Base-by-base conservation (phyloP, 2,113 vertebrate genomes). In the Argyrosomus japonicus region DNA sequence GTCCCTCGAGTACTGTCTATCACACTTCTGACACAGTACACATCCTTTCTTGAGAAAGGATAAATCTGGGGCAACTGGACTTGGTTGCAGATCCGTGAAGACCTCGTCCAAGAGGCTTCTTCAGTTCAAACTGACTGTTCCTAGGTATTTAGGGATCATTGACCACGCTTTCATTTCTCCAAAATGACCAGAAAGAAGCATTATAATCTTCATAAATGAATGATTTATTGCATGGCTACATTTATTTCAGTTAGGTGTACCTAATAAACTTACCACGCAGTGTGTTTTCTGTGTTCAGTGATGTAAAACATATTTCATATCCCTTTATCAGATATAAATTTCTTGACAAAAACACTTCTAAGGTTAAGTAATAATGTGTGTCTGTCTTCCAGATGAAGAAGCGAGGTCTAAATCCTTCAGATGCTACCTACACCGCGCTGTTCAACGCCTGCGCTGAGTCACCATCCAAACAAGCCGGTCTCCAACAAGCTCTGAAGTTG, bases 381-480 rank as follows among this genome's bases (percentile, higher is more conserved):
- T 53, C 25, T 89, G 4, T 56, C 14, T 51, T 73, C 17, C 81
- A 99, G 98, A 97, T 99, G 98, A 99, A 99, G 79, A 99, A 99
- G 74, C 93, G 97, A 77, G 96, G 91, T 48, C 88, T 99, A 15
- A 77, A 81, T 2, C 95, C 97, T 0, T 93, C 93, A 0, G 96
- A 96, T 0, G 96, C 97, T 47, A 99, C 98, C 0, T 99, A 98
- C 89, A 99, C 98, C 0, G 97, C 97, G 0, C 93, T 99, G 76
- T 99, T 99, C 92, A 99, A 99, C 0, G 97, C 97, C 77, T 99
- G 98, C 4, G 97, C 98, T 0, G 95, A 98, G 84, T 96, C 97
- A 0, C 97, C 96, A 0, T 97, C 95, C 88, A 97, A 97, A 45
- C 94, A 95, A 29, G 94, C 95, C 0, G 98, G 96, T 0, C 94